Conservation (phyloP, 2,113 vertebrate species). For the Poeciliopsis prolifica region DNA sequence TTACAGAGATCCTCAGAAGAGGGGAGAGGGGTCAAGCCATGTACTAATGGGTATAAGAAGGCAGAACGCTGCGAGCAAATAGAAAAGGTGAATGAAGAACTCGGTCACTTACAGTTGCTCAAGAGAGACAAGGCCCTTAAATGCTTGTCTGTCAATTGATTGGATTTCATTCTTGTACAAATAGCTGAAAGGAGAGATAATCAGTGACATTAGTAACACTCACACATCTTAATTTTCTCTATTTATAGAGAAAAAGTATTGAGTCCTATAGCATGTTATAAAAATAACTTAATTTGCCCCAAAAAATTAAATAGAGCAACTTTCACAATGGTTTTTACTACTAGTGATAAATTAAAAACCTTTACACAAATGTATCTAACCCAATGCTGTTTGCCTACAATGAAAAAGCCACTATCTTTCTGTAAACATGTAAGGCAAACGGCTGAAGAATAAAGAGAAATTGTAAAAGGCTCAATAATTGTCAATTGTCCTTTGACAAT, state of each 20-base stretch:
- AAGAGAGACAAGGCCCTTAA: conserved; percentile 99
- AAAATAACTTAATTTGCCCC: too few relatives aligned
- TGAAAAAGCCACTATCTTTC: too few relatives aligned
- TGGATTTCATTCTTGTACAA: conserved; percentile 99
- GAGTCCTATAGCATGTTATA: background rate
- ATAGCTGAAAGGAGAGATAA: conserved; percentile 98
- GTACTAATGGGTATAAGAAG: conserved; percentile 32
- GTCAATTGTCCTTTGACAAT: too few relatives aligned
- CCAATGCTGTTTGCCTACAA: too few relatives aligned
- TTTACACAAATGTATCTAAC: too few relatives aligned
- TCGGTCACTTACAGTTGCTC: conserved; percentile 99
- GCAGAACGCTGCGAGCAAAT: conserved; percentile 62
- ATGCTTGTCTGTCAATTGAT: conserved; percentile 99
- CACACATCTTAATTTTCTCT: conserved; percentile 52
- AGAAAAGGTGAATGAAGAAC: conserved; percentile 55
- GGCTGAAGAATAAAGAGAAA: too few relatives aligned
- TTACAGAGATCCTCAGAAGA: conserved; percentile 20
- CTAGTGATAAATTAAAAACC: too few relatives aligned
- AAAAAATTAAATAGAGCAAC: too few relatives aligned
- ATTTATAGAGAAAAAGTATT: conserved; percentile 10
- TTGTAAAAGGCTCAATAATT: too few relatives aligned
- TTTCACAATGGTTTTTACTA: too few relatives aligned
- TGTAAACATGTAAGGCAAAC: too few relatives aligned
- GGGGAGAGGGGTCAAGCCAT: background rate
- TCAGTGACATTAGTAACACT: conserved; percentile 88